phyloP scores from a whole-genome alignment of 2,797 vertebrate species.

The Crax fasciolata region DNA sequence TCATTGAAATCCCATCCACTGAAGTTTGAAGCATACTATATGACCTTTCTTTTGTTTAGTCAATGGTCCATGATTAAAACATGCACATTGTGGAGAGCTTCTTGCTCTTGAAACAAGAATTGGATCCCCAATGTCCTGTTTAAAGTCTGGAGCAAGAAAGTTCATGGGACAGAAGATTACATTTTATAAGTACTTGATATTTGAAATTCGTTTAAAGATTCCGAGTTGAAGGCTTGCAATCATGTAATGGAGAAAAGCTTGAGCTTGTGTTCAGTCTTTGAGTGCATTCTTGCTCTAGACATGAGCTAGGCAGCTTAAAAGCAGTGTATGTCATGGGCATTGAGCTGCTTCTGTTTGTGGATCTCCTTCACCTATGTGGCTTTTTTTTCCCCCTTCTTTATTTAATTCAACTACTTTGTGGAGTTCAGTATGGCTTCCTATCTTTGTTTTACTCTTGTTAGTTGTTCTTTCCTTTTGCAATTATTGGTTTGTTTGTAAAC shows the following conservation, averaged over 20 bases:
- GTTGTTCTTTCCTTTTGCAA: slow-evolving; percentile 69
- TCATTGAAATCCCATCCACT: neutral
- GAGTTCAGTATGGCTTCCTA: slow-evolving; percentile 45
- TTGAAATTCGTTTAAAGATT: neutral
- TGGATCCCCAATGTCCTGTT: neutral
- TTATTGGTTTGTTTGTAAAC: slow-evolving; percentile 63
- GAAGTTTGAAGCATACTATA: neutral
- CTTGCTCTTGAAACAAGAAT: neutral
- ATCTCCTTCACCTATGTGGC: slow-evolving; percentile 7
- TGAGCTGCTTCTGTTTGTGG: neutral
- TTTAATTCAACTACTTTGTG: slow-evolving; percentile 3
- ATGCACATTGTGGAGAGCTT: neutral
- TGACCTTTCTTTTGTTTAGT: neutral
- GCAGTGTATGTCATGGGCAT: neutral
- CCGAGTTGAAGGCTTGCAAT: neutral
- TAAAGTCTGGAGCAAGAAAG: neutral
- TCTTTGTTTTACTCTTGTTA: slow-evolving; percentile 58
- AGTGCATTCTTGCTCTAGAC: neutral
- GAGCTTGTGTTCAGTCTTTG: neutral
- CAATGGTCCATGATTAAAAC: neutral
- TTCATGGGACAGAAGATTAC: neutral
- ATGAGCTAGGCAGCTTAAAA: neutral
- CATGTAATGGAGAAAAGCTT: neutral
- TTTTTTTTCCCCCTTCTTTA: neutral
- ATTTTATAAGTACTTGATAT: neutral